phyloP scores from a whole-genome alignment of 1,140 invertebrate genomes.

The Brachionus koreanus region DNA sequence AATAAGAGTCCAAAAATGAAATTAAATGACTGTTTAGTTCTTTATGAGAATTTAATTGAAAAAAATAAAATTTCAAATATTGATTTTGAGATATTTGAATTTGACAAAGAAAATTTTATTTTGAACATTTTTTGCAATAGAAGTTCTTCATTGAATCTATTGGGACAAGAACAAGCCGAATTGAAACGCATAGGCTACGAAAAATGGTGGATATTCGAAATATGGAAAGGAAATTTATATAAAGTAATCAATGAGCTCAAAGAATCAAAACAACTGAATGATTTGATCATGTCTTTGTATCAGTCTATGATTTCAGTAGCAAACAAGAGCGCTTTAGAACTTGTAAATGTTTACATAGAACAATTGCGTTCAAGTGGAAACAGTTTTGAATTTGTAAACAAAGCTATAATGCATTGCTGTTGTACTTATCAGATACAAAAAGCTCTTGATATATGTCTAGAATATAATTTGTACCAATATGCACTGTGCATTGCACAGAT shows the following conservation, averaged over 20 bases:
- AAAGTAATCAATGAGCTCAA: slow-evolving; percentile 21
- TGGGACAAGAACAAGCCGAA: neutral
- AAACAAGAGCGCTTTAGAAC: neutral
- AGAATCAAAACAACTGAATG: neutral
- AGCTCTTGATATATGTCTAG: slow-evolving; percentile 6
- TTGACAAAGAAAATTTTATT: neutral
- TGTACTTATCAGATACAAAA: neutral
- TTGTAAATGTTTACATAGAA: slow-evolving; percentile 28
- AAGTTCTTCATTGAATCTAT: neutral
- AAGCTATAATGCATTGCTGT: slow-evolving; percentile 11
- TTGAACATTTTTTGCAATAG: slow-evolving; percentile 16
- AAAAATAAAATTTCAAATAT: slow-evolving; percentile 11
- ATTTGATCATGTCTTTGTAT: neutral
- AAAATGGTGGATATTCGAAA: slow-evolving; percentile 40
- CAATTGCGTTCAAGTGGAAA: neutral
- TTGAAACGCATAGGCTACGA: neutral
- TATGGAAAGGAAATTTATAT: slow-evolving; percentile 38
- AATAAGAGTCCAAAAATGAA: neutral
- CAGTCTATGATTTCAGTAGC: neutral
- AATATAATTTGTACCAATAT: slow-evolving; percentile 3
- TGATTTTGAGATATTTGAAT: neutral
- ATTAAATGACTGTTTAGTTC: neutral
- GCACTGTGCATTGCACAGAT: slow-evolving; percentile 27
- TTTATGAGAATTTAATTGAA: neutral
- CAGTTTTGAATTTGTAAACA: neutral